Conservation (phyloP, 2,113 vertebrate genomes). For the Bettongia penicillata region DNA sequence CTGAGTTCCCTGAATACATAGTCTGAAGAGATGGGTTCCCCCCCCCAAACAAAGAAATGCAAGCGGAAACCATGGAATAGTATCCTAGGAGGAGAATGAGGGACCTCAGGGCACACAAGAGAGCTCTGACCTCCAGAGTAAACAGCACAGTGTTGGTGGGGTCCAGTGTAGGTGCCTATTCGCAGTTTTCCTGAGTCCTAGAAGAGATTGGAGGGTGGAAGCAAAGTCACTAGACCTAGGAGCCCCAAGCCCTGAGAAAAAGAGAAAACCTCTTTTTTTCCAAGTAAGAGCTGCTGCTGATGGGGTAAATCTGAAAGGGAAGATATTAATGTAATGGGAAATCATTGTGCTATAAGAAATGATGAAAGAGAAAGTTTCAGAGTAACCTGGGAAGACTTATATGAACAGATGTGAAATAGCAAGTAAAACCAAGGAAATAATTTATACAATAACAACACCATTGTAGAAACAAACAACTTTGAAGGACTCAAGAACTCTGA, state of each 20-base stretch:
- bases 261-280: background rate
- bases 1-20: background rate
- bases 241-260: background rate
- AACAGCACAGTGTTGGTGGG: slow-evolving; percentile 87
- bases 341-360: fast-evolving
- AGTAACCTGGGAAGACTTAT: background rate
- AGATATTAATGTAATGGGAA: background rate
- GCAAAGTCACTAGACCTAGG: background rate
- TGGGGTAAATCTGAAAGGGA: background rate
- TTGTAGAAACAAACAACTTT: background rate
- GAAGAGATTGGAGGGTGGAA: background rate
- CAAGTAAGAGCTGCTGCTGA: background rate
- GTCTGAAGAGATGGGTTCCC: background rate
- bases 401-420: background rate
- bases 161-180: slow-evolving; percentile 90
- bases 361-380: background rate
- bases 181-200: slow-evolving; percentile 90
- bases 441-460: background rate
- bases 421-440: background rate
- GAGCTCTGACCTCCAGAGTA: slow-evolving; percentile 87
- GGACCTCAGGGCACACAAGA: fast-evolving
- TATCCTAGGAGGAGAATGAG: fast-evolving
- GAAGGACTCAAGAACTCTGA: background rate
- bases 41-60: background rate
- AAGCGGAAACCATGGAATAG: background rate